Percentiles rank a stretch among this genome's conserved stretches.
These are phyloP conservation scores for Aquatica leii DNA, from an alignment of 2,888 invertebrate genomes.

Conservation along the genomic window DNA sequence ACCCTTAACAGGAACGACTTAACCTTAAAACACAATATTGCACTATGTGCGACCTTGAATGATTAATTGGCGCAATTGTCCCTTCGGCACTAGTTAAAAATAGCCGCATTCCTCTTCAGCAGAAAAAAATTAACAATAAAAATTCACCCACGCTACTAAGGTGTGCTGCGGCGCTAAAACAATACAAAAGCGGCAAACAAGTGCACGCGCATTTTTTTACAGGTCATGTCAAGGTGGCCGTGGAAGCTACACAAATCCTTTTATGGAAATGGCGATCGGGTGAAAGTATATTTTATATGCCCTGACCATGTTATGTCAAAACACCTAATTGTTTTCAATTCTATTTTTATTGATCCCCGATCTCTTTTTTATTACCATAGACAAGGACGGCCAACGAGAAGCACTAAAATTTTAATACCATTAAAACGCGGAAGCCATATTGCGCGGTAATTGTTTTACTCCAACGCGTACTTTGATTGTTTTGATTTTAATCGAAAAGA, in stretches of 20 bases:
- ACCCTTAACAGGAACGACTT: no score
- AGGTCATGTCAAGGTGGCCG: constrained; percentile 49
- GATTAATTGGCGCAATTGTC: no score
- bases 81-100: constrained; percentile 7
- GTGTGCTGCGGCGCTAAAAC: constrained; percentile 28
- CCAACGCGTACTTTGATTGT: no score
- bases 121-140: constrained; percentile 22
- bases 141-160: constrained; percentile 24
- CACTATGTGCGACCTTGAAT: neutral
- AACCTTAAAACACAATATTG: no score
- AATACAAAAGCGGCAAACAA: constrained; percentile 29
- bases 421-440: constrained; percentile 1
- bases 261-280: constrained; percentile 50
- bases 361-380: no score
- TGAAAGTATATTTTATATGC: constrained; percentile 44
- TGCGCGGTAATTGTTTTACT: no score
- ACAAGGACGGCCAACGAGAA: no score
- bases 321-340: constrained; percentile 4
- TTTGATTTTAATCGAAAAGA: no score
- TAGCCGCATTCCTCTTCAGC: constrained; percentile 12
- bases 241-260: constrained; percentile 48
- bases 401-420: no score
- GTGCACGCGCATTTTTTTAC: constrained; percentile 39
- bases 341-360: neutral
- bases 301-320: constrained; percentile 12